phyloP scores from a whole-genome alignment of 2,113 vertebrate species.

The cat (Felis catus) region F.catus_Fca126_mat1.0 CM031415.1:139391001-139391500 shows the following conservation, averaged over 20 bases:
- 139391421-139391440: neutral
- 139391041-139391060: neutral
- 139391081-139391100: neutral
- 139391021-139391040: neutral
- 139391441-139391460: neutral
- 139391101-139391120: neutral
- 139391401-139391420: neutral
- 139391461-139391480: neutral
- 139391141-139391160: neutral
- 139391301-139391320: slow-evolving; percentile 2
- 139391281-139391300: neutral
- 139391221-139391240: neutral
- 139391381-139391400: neutral
- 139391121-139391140: neutral
- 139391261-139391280: neutral
- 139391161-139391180: neutral
- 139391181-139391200: neutral
- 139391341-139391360: neutral
- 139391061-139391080: neutral
- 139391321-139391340: neutral
- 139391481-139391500: neutral
- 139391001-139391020: neutral
- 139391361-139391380: neutral
- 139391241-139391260: neutral
- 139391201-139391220: neutral